Conservation (phyloP, 92 coral and sea anemone species). For the Palythoa heliodiscus region DNA sequence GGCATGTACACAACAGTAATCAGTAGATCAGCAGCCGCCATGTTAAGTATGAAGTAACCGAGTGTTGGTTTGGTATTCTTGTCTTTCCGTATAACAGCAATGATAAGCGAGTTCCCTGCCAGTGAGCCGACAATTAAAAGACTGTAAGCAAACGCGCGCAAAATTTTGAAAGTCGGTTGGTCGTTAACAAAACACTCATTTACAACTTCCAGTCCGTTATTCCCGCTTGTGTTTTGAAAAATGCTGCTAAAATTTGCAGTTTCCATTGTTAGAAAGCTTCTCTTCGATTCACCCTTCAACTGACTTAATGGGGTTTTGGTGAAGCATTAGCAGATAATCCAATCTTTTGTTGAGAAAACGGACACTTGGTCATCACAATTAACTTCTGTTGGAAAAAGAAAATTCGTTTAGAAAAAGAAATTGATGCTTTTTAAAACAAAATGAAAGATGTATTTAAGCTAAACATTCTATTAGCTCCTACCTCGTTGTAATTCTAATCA, state of each 20-base stretch:
- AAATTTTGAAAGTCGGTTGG: background rate
- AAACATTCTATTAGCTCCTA: no score
- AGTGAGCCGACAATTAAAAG: slow-evolving; percentile 20
- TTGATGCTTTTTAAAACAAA: no score
- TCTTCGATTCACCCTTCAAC: background rate
- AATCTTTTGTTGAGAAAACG: no score
- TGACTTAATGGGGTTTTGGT: no score
- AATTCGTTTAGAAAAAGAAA: no score
- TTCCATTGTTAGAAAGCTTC: background rate
- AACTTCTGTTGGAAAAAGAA: no score
- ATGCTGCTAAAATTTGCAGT: background rate
- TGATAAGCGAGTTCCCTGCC: slow-evolving; percentile 25
- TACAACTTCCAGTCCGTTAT: background rate
- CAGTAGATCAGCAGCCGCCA: slow-evolving; percentile 17
- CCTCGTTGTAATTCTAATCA: no score
- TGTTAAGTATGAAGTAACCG: slow-evolving; percentile 29
- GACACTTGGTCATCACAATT: no score
- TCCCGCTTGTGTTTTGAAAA: slow-evolving; percentile 1
- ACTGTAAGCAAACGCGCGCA: slow-evolving; percentile 8
- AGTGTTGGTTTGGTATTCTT: slow-evolving; percentile 18
- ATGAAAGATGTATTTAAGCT: no score
- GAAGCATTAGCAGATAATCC: no score
- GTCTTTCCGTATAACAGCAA: slow-evolving; percentile 21
- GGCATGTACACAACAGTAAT: slow-evolving; percentile 39
- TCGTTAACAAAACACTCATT: slow-evolving; percentile 21